A percentile compares a stretch with the other conserved stretches of the same genome.
phyloP scores from a whole-genome alignment of 2,113 vertebrate species.

The Saiga tatarica region DNA sequence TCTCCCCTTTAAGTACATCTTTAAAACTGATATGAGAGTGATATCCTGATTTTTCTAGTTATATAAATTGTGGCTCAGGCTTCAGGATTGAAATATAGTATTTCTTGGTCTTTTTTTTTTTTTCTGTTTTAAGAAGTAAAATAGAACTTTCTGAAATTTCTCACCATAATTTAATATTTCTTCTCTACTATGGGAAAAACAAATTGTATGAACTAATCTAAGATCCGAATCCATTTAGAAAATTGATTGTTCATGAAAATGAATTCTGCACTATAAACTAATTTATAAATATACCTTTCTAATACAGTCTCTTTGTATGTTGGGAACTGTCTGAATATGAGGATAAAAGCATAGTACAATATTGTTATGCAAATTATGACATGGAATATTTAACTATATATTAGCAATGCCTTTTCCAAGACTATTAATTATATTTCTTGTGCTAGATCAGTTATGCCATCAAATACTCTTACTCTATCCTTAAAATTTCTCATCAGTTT shows the following conservation, averaged over 20 bases:
- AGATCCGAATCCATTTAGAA: slow-evolving; percentile 4
- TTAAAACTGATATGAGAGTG: not conserved
- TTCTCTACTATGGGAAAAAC: not conserved
- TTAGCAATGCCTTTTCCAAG: not conserved
- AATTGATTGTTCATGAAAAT: slow-evolving; percentile 12
- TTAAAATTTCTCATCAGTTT: slow-evolving; percentile 17
- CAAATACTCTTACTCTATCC: slow-evolving; percentile 15
- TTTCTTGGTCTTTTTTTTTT: not conserved
- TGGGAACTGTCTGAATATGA: not conserved
- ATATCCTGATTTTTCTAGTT: not conserved
- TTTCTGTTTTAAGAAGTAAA: slow-evolving; percentile 1
- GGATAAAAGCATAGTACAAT: slow-evolving; percentile 38
- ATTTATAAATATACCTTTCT: not conserved
- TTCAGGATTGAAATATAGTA: slow-evolving; percentile 6
- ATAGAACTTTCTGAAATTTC: not conserved
- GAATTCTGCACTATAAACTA: not conserved
- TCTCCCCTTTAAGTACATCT: not conserved
- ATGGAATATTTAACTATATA: not conserved
- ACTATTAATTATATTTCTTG: slow-evolving; percentile 31
- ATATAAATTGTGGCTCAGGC: not conserved
- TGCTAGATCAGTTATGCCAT: not conserved
- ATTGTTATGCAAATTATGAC: slow-evolving; percentile 24
- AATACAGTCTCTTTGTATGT: not conserved
- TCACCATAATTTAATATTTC: not conserved
- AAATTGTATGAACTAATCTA: not conserved